These are phyloP conservation scores for Rotaria magnacalcarata DNA, from an alignment of 2,888 invertebrate genomes.

Conservation along the genomic window DNA sequence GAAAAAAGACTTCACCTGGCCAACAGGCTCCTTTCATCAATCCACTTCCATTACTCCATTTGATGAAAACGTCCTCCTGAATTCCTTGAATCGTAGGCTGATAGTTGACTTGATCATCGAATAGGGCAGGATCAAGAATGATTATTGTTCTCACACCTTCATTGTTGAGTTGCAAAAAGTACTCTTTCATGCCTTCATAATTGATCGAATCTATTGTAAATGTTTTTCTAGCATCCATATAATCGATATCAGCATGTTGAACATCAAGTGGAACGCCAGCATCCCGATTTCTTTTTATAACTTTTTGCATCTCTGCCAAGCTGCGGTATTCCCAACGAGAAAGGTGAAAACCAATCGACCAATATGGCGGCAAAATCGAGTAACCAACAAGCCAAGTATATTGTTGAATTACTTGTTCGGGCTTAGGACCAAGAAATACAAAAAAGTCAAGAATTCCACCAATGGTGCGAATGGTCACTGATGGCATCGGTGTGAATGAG, in stretches of 20 bases:
- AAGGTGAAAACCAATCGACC: constrained; percentile 81
- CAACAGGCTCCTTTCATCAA: constrained; percentile 51
- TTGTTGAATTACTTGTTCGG: constrained; percentile 63
- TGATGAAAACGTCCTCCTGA: constrained; percentile 42
- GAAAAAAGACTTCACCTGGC: constrained; percentile 48
- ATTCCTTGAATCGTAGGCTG: constrained; percentile 38
- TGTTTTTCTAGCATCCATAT: constrained; percentile 52
- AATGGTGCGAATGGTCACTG: constrained; percentile 60
- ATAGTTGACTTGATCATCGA: constrained; percentile 37
- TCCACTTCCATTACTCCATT: constrained; percentile 47
- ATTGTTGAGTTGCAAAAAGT: constrained; percentile 49
- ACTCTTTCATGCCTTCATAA: constrained; percentile 49
- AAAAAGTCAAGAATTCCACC: constrained; percentile 67
- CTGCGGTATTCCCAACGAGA: constrained; percentile 66
- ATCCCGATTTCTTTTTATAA: constrained; percentile 52
- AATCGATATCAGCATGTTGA: constrained; percentile 53
- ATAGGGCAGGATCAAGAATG: constrained; percentile 49
- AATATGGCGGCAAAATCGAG: constrained; percentile 54
- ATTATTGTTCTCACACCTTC: constrained; percentile 54
- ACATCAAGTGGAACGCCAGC: constrained; percentile 52
- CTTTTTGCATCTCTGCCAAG: constrained; percentile 51
- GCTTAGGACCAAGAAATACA: constrained; percentile 72
- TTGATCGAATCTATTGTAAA: constrained; percentile 53
- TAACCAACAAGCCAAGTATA: constrained; percentile 48
- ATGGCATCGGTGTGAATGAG: constrained; percentile 40